Evolutionary conservation across 2,113 vertebrate genomes (phyloP).

Genomic region (Ancistrus triradiatus): DNA sequence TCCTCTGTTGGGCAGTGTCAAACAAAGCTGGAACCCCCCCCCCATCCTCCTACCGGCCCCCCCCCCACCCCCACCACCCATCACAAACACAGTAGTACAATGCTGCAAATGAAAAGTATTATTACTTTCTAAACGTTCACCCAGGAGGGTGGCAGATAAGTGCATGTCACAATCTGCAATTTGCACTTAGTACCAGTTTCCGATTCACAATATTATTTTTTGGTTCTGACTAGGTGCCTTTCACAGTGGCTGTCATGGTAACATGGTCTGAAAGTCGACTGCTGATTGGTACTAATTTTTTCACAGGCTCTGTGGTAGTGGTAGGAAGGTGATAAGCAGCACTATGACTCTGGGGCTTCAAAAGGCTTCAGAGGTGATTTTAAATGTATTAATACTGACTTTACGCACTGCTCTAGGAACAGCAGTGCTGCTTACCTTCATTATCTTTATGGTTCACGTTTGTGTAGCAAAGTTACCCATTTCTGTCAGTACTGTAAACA

Average conservation of each 20-base stretch:
- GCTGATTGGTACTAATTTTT: conserved; percentile 74
- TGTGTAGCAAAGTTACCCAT: too few species aligned
- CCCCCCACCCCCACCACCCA: too few species aligned
- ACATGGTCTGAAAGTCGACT: conserved; percentile 69
- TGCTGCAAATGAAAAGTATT: not conserved
- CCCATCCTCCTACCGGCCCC: too few species aligned
- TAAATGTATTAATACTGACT: too few species aligned
- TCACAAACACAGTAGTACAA: too few species aligned
- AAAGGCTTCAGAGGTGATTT: too few species aligned
- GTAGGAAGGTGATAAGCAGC: conserved; percentile 61
- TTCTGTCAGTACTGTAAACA: too few species aligned
- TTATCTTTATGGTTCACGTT: too few species aligned
- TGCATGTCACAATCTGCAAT: not conserved
- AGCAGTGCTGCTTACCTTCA: too few species aligned
- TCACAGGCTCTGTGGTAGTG: conserved; percentile 65
- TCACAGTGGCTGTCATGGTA: conserved; percentile 75
- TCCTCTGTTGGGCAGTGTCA: conserved; percentile 53
- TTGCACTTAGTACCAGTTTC: conserved; percentile 53
- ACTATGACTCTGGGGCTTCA: conserved; percentile 41
- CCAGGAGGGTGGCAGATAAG: not conserved
- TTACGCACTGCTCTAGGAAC: conserved; percentile 43
- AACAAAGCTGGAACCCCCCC: conserved; percentile 67
- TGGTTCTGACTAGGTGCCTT: conserved; percentile 67
- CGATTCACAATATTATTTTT: conserved; percentile 68
- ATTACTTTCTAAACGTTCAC: not conserved